phyloP scores from a whole-genome alignment of 2,888 invertebrate species.

The Branchellion lobata region DNA sequence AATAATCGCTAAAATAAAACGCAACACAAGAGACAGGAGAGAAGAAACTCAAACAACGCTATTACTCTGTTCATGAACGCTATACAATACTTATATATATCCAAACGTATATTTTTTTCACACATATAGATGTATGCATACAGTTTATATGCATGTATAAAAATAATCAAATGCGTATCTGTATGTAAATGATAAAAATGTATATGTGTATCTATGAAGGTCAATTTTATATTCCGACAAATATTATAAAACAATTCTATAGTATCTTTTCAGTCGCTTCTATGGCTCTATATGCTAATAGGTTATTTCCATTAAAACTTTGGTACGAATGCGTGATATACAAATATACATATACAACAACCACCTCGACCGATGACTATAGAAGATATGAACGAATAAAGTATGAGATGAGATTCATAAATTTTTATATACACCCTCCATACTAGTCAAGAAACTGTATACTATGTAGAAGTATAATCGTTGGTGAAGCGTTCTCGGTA shows the following conservation, averaged over 20 bases:
- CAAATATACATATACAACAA: not conserved
- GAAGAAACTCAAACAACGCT: not conserved
- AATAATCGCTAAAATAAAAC: not conserved
- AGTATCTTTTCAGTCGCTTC: not conserved
- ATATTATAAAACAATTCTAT: not conserved
- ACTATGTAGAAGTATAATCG: no score
- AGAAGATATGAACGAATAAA: no score
- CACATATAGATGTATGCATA: not conserved
- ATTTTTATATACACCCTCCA: no score
- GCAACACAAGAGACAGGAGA: constrained; percentile 3
- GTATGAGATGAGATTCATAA: no score
- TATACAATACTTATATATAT: constrained; percentile 9
- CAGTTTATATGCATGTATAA: not conserved
- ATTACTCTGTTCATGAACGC: not conserved
- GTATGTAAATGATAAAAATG: not conserved
- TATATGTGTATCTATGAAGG: not conserved
- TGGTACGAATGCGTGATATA: not conserved
- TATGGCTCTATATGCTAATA: not conserved
- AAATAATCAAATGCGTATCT: not conserved
- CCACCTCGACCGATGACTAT: no score
- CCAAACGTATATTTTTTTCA: not conserved
- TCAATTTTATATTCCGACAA: not conserved
- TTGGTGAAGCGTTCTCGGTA: no score
- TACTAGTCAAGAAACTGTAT: no score
- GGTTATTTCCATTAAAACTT: not conserved